These are phyloP conservation scores for Harmothoe impar DNA, from an alignment of 2,888 invertebrate genomes.

Conservation along the genomic window DNA sequence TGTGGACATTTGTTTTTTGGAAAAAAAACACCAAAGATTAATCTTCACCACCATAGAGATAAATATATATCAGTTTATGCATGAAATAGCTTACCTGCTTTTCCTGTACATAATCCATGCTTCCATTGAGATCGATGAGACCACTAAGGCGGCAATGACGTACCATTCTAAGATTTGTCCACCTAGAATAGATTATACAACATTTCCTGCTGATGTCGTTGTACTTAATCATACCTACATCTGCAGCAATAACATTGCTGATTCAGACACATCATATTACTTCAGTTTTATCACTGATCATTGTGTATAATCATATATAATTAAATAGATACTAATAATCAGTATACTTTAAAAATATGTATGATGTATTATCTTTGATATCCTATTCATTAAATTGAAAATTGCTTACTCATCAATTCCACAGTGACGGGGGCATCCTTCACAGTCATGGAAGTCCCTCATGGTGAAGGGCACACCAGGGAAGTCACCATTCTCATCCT, in stretches of 20 bases:
- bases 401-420: conserved; percentile 73
- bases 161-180: conserved; percentile 73
- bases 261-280: too few species aligned
- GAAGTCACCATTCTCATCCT: conserved; percentile 71
- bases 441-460: conserved; percentile 86
- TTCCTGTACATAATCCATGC: conserved; percentile 79
- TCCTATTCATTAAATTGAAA: too few species aligned
- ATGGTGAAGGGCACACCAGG: conserved; percentile 83
- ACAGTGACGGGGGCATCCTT: conserved; percentile 74
- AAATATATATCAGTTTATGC: too few species aligned
- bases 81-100: conserved; percentile 75
- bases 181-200: conserved; percentile 68
- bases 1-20: not conserved
- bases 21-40: too few species aligned
- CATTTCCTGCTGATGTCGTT: not conserved
- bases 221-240: too few species aligned
- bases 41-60: too few species aligned
- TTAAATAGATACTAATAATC: too few species aligned
- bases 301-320: too few species aligned
- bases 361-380: too few species aligned
- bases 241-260: too few species aligned
- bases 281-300: too few species aligned
- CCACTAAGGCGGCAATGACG: conserved; percentile 89
- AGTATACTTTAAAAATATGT: too few species aligned
- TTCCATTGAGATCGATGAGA: conserved; percentile 83